A percentile compares a stretch with the other conserved stretches of the same genome.
These are phyloP conservation scores for Lomographa bimaculata DNA, from an alignment of 2,888 invertebrate species.

Conservation along the genomic window DNA sequence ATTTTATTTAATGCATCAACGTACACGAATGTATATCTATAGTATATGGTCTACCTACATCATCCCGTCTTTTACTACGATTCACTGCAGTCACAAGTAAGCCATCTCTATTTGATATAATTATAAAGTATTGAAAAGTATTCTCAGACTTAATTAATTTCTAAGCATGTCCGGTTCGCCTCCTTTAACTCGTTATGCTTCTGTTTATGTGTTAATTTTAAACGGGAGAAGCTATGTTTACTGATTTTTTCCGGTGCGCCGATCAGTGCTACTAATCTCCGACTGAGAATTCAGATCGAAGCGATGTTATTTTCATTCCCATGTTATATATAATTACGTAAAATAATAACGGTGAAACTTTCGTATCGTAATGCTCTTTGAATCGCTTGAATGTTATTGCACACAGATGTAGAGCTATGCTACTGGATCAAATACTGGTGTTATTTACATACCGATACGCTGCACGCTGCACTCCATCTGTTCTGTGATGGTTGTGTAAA, in stretches of 20 bases:
- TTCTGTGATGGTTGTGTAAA: too few relatives aligned
- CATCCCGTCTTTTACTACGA: too few relatives aligned
- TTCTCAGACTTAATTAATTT: slow-evolving; percentile 33
- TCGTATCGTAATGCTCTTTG: slow-evolving; percentile 34
- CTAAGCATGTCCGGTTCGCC: slow-evolving; percentile 37
- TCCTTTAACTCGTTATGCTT: slow-evolving; percentile 18
- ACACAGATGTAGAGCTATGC: slow-evolving; percentile 38
- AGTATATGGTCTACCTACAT: too few relatives aligned
- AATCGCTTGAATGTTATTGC: slow-evolving; percentile 50
- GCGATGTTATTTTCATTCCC: slow-evolving; percentile 8
- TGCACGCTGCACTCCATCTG: slow-evolving; percentile 20
- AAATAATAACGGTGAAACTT: slow-evolving; percentile 29
- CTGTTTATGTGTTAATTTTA: slow-evolving; percentile 61
- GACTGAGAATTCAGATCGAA: slow-evolving; percentile 24
- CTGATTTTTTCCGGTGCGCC: slow-evolving; percentile 55
- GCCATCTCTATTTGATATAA: too few relatives aligned
- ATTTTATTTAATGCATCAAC: slow-evolving; percentile 28
- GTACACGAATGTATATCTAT: slow-evolving; percentile 34
- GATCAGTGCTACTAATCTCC: slow-evolving; percentile 55
- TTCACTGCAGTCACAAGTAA: too few relatives aligned
- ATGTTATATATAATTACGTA: slow-evolving; percentile 22
- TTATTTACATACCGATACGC: slow-evolving; percentile 35
- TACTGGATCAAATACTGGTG: slow-evolving; percentile 24
- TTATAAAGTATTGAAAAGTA: neutral
- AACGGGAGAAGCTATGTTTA: slow-evolving; percentile 54